Base-by-base conservation (phyloP, 2,888 invertebrate genomes). In the Thecophora atra region DNA sequence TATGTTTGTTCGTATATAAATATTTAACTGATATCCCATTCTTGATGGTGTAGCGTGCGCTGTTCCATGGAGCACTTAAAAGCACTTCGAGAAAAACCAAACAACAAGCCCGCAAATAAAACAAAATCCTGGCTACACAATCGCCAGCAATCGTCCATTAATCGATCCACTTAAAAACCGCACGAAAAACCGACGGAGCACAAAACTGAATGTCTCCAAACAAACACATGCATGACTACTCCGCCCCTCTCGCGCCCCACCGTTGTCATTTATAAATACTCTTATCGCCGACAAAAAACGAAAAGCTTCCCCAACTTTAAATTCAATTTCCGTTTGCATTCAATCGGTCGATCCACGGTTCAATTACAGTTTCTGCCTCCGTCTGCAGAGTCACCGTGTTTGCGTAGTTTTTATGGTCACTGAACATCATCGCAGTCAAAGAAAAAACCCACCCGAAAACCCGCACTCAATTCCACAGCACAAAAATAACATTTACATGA, bases 381-480 rank as follows among this genome's bases (percentile, higher is more conserved):
- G 4, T 47, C 47, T 47, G 17, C 47, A 47, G 17, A 15, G n/a
- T 54, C 24, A 19, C 15, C 54, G n/a, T n/a, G n/a, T n/a, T n/a
- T n/a, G n/a, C n/a, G n/a, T 37, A 37, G 7, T 37, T 6, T 37
- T 37, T 37, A n/a, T n/a, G n/a, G n/a, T n/a, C 11, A 37, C 37
- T 37, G 37, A 37, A 6, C 37, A 37, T 1, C 37, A 37, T 37
- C 37, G 37, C 6, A 37, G 44, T 44, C 44, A 44, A 44, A 44
- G 7, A 13, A 47, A 5, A 5, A 47, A n/a, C 47, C 47, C 2
- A 70, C 70, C 70, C 70, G 51, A 58, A 70, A 68, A 70, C 72
- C 71, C 72, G 51, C 62, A 68, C 58, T 65, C 56, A 42, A 44
- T 72, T 74, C 70, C 54, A 51, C 69, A 63, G 69, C 63, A 21